Conservation (phyloP, 2,888 invertebrate species). For the Standfussiana lucernea region DNA sequence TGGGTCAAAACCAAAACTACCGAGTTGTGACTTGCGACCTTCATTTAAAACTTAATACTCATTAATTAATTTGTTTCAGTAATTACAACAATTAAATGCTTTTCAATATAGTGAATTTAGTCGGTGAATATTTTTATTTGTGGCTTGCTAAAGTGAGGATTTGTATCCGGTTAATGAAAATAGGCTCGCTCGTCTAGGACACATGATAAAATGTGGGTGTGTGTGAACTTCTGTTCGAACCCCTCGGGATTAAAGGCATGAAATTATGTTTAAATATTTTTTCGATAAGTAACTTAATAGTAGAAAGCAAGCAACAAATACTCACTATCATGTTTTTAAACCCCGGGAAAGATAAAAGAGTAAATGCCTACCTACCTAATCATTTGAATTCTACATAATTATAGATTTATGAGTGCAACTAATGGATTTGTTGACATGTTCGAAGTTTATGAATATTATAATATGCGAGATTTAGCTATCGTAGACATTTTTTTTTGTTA, state of each 20-base stretch:
- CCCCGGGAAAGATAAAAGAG: constrained; percentile 13
- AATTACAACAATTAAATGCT: constrained; percentile 1
- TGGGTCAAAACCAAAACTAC: constrained; percentile 55
- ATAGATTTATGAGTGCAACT: constrained; percentile 22
- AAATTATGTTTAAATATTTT: background rate
- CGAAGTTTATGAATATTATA: constrained; percentile 8
- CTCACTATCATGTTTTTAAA: constrained; percentile 42
- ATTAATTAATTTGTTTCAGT: constrained; percentile 22
- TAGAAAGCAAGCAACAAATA: constrained; percentile 11
- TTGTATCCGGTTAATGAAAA: background rate
- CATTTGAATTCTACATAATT: constrained; percentile 17
- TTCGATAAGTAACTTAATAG: background rate
- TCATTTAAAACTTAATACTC: constrained; percentile 24
- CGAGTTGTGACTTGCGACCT: constrained; percentile 28
- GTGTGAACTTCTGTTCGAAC: background rate
- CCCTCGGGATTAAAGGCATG: background rate
- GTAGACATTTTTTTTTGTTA: too few relatives aligned
- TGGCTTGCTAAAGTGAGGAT: background rate
- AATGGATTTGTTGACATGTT: constrained; percentile 47
- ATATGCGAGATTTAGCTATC: background rate
- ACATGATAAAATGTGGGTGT: background rate
- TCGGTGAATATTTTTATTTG: background rate
- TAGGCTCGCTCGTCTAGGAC: background rate
- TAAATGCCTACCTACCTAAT: constrained; percentile 12
- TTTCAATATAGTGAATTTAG: background rate